Conservation (phyloP, 2,888 invertebrate genomes). For the Onchidella celtica region DNA sequence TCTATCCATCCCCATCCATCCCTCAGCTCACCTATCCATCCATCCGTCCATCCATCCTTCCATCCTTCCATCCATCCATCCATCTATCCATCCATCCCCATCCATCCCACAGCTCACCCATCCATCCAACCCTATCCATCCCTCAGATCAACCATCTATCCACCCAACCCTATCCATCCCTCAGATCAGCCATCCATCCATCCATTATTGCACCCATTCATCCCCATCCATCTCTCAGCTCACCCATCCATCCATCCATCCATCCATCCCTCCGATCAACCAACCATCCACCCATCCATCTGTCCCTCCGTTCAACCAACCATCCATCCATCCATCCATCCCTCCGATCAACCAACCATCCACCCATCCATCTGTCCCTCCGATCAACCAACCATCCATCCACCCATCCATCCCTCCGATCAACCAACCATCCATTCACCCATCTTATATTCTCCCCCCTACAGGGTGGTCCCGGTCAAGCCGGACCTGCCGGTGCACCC, state of each 20-base stretch:
- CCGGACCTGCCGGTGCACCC: conserved; percentile 57
- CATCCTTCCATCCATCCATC: not conserved
- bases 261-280: not conserved
- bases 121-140: not conserved
- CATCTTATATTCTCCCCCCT: not conserved
- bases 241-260: conserved; percentile 8
- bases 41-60: not conserved
- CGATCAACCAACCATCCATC: not conserved
- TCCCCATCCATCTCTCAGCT: too few relatives aligned
- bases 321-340: not conserved
- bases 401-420: not conserved
- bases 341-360: not conserved
- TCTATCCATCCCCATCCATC: too few relatives aligned
- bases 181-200: not conserved
- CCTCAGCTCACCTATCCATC: not conserved
- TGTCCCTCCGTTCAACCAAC: not conserved
- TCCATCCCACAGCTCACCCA: not conserved
- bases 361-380: not conserved
- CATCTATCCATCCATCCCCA: not conserved
- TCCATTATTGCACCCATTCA: not conserved
- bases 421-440: not conserved
- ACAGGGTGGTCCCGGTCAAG: conserved; percentile 58
- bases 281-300: not conserved
- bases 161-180: not conserved
- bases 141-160: not conserved